Base-by-base conservation (phyloP, 2,797 vertebrate genomes). In the Brotula barbata region DNA sequence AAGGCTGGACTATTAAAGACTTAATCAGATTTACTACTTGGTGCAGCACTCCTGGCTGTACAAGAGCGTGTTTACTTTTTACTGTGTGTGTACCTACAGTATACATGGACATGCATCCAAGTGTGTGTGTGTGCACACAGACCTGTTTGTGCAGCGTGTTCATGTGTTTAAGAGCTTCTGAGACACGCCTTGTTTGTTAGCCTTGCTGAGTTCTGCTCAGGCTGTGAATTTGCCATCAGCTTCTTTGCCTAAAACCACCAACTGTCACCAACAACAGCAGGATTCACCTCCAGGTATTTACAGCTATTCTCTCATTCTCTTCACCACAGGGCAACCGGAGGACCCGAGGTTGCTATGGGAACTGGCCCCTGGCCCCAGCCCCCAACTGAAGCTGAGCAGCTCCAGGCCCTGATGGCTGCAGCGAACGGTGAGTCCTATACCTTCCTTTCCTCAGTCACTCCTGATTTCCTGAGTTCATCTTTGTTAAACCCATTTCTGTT, bases 361-460 rank as follows among this genome's bases (percentile, higher is more conserved):
- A 94, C 94, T 15, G 95, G 97, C 81, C 95, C 96, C 57, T 98
- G 97, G 97, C 96, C 96, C 34, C 97, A 95, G 86, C 97, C 97
- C 87, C 96, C 96, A 46, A 96, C 95, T 61, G 97, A 99, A 80
- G 97, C 97, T 0, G 97, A 99, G 87, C 92, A 97, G 91, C 94
- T 99, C 81, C 96, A 99, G 75, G 97, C 96, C 59, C 93, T 99
- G 90, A 99, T 99, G 91, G 90, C 97, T 53, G 96, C 97, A 58
- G 96, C 97, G 46, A 98, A 97, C 1, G 96, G 97, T 99, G 84
- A 90, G 94, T 92, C 46, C 47, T 12, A 73, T 43, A 70, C 81
- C 68, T 43, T 52, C 15, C 2, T 58, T 25, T 31, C 2, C 59
- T 52, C 43, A 8, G 19, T 51, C 34, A 16, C 6, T 21, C 25